Evolutionary conservation across 2,797 vertebrate species (phyloP), one percentile per base, ranked within the genome.

Genomic region (Odontamblyopus lacepedii): DNA sequence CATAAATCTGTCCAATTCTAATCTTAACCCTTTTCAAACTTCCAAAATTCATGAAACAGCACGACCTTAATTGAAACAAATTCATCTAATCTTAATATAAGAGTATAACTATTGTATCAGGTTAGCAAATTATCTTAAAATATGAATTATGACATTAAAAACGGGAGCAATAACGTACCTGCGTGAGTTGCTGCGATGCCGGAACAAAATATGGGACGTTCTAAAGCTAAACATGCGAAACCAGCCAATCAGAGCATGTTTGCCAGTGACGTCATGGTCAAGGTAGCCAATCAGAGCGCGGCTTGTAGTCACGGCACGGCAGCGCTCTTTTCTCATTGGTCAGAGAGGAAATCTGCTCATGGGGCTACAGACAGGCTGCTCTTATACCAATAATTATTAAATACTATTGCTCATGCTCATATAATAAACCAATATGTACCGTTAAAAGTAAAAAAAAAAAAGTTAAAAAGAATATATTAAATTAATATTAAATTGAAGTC

Each of bases 321-420:
- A 74, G 69, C 77, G 71, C 0, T 85, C 29, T 12, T 72, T 38
- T 70, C 67, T 48, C 6, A 92, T 92, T 92, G 91, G 91, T 57
- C 74, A 41, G 41, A 27, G 5, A 55, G 18, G 26, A 66, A 66
- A 90, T 91, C 89, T 89, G 89, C 0, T 91, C 88, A 92, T 90
- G 84, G 85, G 63, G 79, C 63, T 77, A 84, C 70, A 68, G 66
- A 23, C 9, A 27, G 23, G 32, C 63, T 15, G 57, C 19, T 26
- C 12, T n/a, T 35, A 19, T 32, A 32, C 6, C 15, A 30, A 61
- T 18, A 61, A 38, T n/a, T 6, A 2, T 9, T 35, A 38, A 63
- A 63, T 61, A 7, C 5, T 18, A 3, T 8, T 4, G 8, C 9
- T 6, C 5, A 16, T 35, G 2, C 12, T 15, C n/a, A 35, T 19